These are phyloP conservation scores for Calycopis cecrops DNA, from an alignment of 1,140 invertebrate species.

Conservation along the genomic window DNA sequence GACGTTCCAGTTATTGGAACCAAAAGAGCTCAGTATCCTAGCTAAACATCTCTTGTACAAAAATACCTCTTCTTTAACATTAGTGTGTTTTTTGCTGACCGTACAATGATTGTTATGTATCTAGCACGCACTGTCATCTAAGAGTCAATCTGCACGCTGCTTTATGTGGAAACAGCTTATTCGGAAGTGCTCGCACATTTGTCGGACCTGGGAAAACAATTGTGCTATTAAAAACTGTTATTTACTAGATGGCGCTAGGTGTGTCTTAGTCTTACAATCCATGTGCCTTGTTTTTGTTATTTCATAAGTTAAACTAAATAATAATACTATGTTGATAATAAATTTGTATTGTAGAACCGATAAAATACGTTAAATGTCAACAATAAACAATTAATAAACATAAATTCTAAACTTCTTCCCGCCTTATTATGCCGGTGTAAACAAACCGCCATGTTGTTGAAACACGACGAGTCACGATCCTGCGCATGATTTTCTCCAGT, in stretches of 20 bases:
- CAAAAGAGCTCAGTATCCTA: too few relatives aligned
- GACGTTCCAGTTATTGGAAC: too few relatives aligned
- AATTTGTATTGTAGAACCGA: not conserved
- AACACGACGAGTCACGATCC: constrained; percentile 44
- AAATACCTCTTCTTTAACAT: too few relatives aligned
- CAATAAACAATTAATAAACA: constrained; percentile 20
- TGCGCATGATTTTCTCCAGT: too few relatives aligned
- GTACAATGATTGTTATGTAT: too few relatives aligned
- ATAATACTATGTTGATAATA: constrained; percentile 13
- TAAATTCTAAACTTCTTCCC: constrained; percentile 52
- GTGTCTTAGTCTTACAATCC: constrained; percentile 44
- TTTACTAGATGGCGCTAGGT: constrained; percentile 49
- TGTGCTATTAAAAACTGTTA: constrained; percentile 31
- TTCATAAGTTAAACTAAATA: constrained; percentile 9
- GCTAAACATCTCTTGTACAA: too few relatives aligned
- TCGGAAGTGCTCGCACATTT: constrained; percentile 87
- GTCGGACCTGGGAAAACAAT: constrained; percentile 76
- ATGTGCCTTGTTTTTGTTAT: constrained; percentile 46
- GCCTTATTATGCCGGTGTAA: constrained; percentile 75
- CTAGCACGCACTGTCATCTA: too few relatives aligned
- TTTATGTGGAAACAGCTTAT: constrained; percentile 85
- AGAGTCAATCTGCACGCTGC: constrained; percentile 79
- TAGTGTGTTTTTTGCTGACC: too few relatives aligned
- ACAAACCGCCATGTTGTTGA: constrained; percentile 75
- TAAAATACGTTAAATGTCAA: not conserved